Base-by-base conservation (phyloP, 2,888 invertebrate genomes). In the Cenopis cana region DNA sequence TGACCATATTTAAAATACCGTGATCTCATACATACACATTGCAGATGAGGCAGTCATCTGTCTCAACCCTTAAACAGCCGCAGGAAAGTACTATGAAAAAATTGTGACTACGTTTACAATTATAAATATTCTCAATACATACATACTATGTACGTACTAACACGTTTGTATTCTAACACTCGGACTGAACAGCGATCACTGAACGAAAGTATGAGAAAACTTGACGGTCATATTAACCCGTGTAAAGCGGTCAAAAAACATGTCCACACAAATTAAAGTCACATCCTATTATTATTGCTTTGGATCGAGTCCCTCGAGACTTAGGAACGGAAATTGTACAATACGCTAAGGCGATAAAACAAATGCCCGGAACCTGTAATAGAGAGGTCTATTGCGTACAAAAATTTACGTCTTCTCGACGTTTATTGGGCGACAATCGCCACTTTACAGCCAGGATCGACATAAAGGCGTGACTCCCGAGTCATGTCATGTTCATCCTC, bases 241-340 rank as follows among this genome's bases (percentile, higher is more conserved):
- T 56, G 68, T 79, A 85, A 87, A 86, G 83, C 86, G 84, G 85
- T 84, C 82, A 77, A 84, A 85, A n/a, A 85, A 82, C 62, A 76
- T 76, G 72, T 81, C 79, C 80, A 79, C 79, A 87, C 85, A 82
- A 78, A 76, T 74, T 76, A 74, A 84, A 83, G 77, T 90, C 93
- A 93, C 93, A 93, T 91, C 92, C 92, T 87, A 85, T 76, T 78
- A 84, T 92, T 93, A 93, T 93, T 93, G 92, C 93, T 93, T 86
- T 85, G 78, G 77, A 82, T 84, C 78, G 74, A 75, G 77, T 78
- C 81, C 78, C 82, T 78, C 84, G 81, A 78, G 79, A 80, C 80
- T 77, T 85, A 87, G 89, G 89, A 88, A 89, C 84, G 80, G 85
- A 86, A 84, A 82, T 76, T 70, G 33, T 33, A 67, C 46, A n/a